A percentile compares a stretch with the other conserved stretches of the same genome.
Evolutionary conservation across 2,888 invertebrate species (phyloP).

Genomic region (Odontothrips loti): DNA sequence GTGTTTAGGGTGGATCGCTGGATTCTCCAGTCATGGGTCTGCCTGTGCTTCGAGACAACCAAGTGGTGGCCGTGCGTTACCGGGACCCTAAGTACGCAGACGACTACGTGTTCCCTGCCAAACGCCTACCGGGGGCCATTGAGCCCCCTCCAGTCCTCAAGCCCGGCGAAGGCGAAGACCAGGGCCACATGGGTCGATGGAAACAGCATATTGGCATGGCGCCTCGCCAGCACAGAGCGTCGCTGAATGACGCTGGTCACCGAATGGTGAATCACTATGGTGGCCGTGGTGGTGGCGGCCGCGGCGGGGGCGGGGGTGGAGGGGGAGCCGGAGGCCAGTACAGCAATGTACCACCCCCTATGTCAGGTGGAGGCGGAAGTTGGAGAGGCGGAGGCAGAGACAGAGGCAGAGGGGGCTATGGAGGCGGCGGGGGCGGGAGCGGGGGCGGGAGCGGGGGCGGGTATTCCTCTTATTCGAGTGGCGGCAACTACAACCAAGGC

Average conservation of each 20-base stretch:
- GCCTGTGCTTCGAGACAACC: constrained; percentile 49
- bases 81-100: constrained; percentile 72
- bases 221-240: constrained; percentile 59
- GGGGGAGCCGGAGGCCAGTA: constrained; percentile 31
- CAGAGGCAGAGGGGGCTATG: constrained; percentile 27
- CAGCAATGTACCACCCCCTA: constrained; percentile 34
- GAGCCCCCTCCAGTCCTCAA: constrained; percentile 74
- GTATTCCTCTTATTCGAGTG: neutral
- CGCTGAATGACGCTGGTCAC: constrained; percentile 65
- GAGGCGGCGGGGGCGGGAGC: constrained; percentile 39
- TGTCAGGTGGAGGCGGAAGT: constrained; percentile 36
- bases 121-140: constrained; percentile 51
- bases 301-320: constrained; percentile 27
- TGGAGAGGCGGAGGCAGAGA: constrained; percentile 34
- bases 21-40: constrained; percentile 48
- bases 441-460: neutral
- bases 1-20: constrained; percentile 51
- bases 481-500: neutral
- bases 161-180: constrained; percentile 61
- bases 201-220: constrained; percentile 74
- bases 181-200: constrained; percentile 66
- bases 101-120: constrained; percentile 74
- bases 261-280: constrained; percentile 64
- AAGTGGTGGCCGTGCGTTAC: constrained; percentile 60
- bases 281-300: constrained; percentile 39